These are phyloP conservation scores for Vollenhovia emeryi DNA, from an alignment of 1,140 invertebrate species.

Conservation along the genomic window DNA sequence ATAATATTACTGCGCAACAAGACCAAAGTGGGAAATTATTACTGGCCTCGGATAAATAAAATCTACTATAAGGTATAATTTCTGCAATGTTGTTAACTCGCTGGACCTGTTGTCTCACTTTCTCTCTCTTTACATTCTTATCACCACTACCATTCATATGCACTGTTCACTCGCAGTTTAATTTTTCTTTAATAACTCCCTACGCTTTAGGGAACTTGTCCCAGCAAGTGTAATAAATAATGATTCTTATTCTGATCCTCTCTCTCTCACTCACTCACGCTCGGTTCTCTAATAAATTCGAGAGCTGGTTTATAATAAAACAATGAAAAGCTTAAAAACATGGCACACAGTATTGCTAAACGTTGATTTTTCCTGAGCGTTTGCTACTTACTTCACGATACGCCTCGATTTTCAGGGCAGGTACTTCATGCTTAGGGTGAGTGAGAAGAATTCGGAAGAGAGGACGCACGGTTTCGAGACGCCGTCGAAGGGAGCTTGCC, in stretches of 20 bases:
- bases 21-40: slow-evolving; percentile 99
- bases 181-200: too few species aligned
- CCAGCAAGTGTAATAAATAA: too few species aligned
- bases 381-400: background rate
- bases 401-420: slow-evolving; percentile 87
- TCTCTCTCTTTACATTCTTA: background rate
- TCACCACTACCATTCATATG: too few species aligned
- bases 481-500: slow-evolving; percentile 96
- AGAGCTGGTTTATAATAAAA: background rate
- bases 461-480: slow-evolving; percentile 98
- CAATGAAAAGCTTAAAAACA: background rate
- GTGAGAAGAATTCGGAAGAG: slow-evolving; percentile 98
- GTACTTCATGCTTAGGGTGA: slow-evolving; percentile 98
- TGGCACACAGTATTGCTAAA: background rate
- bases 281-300: background rate
- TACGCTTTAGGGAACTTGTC: too few species aligned
- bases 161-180: too few species aligned
- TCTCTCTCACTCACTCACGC: background rate
- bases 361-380: background rate
- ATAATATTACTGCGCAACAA: slow-evolving; percentile 98
- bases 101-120: background rate
- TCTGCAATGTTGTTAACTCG: background rate
- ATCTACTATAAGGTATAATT: slow-evolving; percentile 93
- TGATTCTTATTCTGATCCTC: too few species aligned
- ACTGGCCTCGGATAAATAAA: slow-evolving; percentile 99